Base-by-base conservation (phyloP, 2,888 invertebrate species). In the Drosophila meridionalis region DNA sequence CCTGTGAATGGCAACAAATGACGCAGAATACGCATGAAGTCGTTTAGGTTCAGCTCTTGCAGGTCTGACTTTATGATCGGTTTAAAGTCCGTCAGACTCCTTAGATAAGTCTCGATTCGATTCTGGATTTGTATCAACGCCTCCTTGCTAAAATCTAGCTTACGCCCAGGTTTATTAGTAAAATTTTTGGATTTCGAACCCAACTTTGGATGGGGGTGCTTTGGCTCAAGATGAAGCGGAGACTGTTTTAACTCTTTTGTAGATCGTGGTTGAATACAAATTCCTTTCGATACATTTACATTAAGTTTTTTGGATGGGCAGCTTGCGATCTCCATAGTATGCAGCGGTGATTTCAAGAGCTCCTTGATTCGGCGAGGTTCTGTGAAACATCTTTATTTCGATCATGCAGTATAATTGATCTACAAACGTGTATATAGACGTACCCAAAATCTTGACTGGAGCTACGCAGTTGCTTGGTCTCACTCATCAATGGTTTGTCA, bases 21-120 rank as follows among this genome's bases (percentile, higher is more conserved):
- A 20, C 40, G 56, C 0, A 77, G n/a, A 28, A 82, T 67, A 9
- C 14, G 42, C n/a, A 84, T 43, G 47, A 84, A 75, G 47, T 89
- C 85, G 30, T 57, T 40, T 9, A 73, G 53, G 8, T 43, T 58
- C 28, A 82, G 34, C 11, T 67, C 55, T 5, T 65, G 56, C 6
- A 85, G 5, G 26, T 77, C 73, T 7, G 43, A 50, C 4, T 63
- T 58, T 0, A 53, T 12, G 3, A 72, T 65, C 34, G 11, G 26
- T 26, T 45, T 53, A 36, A 83, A 79, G 0, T 34, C 58, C 6
- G 28, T 9, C 30, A 53, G 40, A 26, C 66, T 48, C 43, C 47
- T 28, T 0, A 82, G 38, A 9, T 74, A 69, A 4, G 28, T 42
- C 4, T 43, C n/a, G 45, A 82, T 20, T 6, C 71, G 68, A 8